A percentile compares a stretch with the other conserved stretches of the same genome.
These are phyloP conservation scores for Perca fluviatilis DNA, from an alignment of 2,113 vertebrate species.

Conservation along the genomic window DNA sequence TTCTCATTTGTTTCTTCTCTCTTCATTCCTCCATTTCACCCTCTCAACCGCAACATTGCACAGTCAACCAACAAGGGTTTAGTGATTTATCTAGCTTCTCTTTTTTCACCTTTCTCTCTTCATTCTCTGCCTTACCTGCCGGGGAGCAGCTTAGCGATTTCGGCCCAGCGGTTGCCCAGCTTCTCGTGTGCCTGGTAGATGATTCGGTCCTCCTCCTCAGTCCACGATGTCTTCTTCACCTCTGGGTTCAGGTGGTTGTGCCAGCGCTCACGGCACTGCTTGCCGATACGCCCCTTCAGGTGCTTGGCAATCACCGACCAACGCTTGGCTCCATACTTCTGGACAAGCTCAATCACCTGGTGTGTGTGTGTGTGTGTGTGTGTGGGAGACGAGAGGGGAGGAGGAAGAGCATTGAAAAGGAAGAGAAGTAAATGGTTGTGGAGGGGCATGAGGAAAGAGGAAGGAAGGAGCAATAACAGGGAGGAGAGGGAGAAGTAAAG, in stretches of 20 bases:
- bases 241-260: constrained; percentile 99
- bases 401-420: constrained; percentile 50
- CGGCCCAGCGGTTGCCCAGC: constrained; percentile 99
- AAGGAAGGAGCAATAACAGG: constrained; percentile 71
- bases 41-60: constrained; percentile 54
- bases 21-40: constrained; percentile 24
- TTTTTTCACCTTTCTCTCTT: constrained; percentile 1
- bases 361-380: constrained; percentile 52
- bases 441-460: constrained; percentile 58
- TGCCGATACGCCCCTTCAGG: constrained; percentile 98
- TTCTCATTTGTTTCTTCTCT: constrained; percentile 8
- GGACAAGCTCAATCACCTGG: constrained; percentile 99
- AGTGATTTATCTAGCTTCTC: constrained; percentile 58
- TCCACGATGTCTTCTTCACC: constrained; percentile 99
- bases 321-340: constrained; percentile 99
- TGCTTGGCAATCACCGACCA: constrained; percentile 99
- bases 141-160: constrained; percentile 98
- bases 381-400: constrained; percentile 13
- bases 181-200: constrained; percentile 99
- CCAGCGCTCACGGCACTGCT: constrained; percentile 99
- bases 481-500: constrained; percentile 66
- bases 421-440: constrained; percentile 48
- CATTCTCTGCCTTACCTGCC: constrained; percentile 88
- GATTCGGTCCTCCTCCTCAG: constrained; percentile 98
- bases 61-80: constrained; percentile 49